phyloP scores from a whole-genome alignment of 2,113 vertebrate genomes.

The Phasianus colchicus region DNA sequence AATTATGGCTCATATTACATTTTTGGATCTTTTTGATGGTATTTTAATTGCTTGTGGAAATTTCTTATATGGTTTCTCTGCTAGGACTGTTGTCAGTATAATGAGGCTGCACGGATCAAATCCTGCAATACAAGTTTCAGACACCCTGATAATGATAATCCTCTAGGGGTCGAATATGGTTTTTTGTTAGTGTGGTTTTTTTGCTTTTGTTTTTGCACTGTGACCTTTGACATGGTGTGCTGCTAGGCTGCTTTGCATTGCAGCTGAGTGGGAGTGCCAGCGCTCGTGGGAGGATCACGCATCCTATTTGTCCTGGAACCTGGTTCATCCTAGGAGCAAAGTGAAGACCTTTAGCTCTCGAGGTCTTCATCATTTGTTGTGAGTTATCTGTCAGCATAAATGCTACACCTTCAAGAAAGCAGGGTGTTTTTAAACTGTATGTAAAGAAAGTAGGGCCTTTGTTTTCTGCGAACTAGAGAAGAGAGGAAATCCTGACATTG shows the following conservation, averaged over 20 bases:
- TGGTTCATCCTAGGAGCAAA: slow-evolving; percentile 71
- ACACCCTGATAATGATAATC: not conserved
- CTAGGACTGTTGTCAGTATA: not conserved
- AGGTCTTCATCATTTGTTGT: slow-evolving; percentile 69
- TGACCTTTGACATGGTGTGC: slow-evolving; percentile 24
- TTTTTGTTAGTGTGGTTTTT: too few species aligned
- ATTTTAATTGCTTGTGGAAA: not conserved
- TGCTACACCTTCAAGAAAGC: slow-evolving; percentile 27
- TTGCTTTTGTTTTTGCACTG: not conserved
- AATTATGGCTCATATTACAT: not conserved
- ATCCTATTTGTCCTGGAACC: slow-evolving; percentile 70
- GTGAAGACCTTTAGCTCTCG: slow-evolving; percentile 51
- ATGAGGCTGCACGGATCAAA: not conserved
- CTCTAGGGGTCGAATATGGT: not conserved
- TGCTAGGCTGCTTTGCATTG: slow-evolving; percentile 46
- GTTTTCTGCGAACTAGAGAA: slow-evolving; percentile 32
- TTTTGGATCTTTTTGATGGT: not conserved
- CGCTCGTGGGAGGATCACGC: slow-evolving; percentile 52
- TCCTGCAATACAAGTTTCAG: not conserved
- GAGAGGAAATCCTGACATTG: not conserved
- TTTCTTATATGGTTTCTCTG: not conserved
- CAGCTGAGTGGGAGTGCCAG: slow-evolving; percentile 4
- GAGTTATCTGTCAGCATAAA: slow-evolving; percentile 66
- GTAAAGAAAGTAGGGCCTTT: slow-evolving; percentile 19
- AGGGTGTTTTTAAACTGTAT: slow-evolving; percentile 42